Evolutionary conservation across 1,140 invertebrate species (phyloP), one percentile per base, ranked within the genome.

Genomic region (Micrasema minimum): DNA sequence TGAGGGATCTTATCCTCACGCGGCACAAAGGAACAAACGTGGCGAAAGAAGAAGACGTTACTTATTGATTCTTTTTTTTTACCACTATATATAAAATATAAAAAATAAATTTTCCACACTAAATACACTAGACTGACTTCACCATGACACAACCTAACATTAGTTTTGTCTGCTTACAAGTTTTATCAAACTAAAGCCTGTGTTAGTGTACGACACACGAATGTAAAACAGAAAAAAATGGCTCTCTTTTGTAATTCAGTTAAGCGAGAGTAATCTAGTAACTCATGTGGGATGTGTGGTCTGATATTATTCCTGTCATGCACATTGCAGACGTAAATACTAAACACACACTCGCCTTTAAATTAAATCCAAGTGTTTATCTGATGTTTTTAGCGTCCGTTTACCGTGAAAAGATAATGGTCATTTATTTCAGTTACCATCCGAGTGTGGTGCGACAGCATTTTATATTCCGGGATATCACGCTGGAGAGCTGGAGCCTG

Each of bases 381-480:
- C 57, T 69, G 57, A 69, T 69, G 62, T 69, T 69, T 69, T 62
- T 51, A 64, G 41, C 57, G 55, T 64, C 57, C 66, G 66, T 69
- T 69, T 69, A 69, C 45, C 45, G 67, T 55, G 66, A 74, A 71
- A 66, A 71, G 72, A 74, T 71, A 74, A 74, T 68, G 41, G 72
- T 68, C 66, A 74, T 74, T 74, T 64, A 64, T 74, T 74, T 69
- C 48, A 71, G 72, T 71, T 71, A 74, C 57, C 55, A 35, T 37
- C 67, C 23, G 41, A 22, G 61, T 55, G 55, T 59, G 66, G 59
- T 45, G 41, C 20, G 20, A 66, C 69, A 66, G 57, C 69, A 66
- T 73, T 73, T 73, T 74, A 70, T 74, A 70, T 70, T 74, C 72
- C 53, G 68, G 38, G 41, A 66, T 70, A 66, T 71, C 62, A 61